Percentiles rank a stretch among this genome's conserved stretches.
These are phyloP conservation scores for Rhea americana DNA, from an alignment of 2,113 vertebrate genomes.

Conservation along the genomic window DNA sequence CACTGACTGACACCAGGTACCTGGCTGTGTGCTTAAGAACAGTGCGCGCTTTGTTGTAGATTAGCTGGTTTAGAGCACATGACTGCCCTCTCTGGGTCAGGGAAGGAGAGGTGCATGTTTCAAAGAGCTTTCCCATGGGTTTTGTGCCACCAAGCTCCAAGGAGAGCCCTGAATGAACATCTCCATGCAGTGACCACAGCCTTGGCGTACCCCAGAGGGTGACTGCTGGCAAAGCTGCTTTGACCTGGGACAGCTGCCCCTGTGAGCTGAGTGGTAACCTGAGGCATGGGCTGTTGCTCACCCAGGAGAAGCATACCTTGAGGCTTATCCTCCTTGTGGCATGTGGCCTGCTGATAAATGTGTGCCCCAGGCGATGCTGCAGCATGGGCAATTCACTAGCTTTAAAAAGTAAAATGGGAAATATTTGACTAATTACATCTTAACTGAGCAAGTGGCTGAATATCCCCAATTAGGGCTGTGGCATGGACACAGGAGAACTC, in stretches of 20 bases:
- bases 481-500: neutral
- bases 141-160: neutral
- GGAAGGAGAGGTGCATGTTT: neutral
- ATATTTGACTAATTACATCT: neutral
- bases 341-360: neutral
- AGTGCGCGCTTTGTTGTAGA: constrained; percentile 5
- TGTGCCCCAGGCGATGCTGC: rapidly evolving
- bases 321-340: neutral
- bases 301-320: neutral
- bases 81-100: neutral
- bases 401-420: neutral
- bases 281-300: neutral
- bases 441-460: neutral
- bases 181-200: neutral
- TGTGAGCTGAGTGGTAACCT: neutral
- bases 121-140: neutral
- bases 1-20: neutral
- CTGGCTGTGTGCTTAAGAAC: neutral
- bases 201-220: neutral
- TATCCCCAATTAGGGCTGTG: neutral
- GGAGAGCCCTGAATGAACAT: neutral
- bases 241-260: neutral
- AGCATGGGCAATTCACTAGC: neutral
- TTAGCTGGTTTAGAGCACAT: neutral
- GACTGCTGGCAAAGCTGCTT: neutral